Conservation (phyloP, 1,140 invertebrate species). For the Formica exsecta region DNA sequence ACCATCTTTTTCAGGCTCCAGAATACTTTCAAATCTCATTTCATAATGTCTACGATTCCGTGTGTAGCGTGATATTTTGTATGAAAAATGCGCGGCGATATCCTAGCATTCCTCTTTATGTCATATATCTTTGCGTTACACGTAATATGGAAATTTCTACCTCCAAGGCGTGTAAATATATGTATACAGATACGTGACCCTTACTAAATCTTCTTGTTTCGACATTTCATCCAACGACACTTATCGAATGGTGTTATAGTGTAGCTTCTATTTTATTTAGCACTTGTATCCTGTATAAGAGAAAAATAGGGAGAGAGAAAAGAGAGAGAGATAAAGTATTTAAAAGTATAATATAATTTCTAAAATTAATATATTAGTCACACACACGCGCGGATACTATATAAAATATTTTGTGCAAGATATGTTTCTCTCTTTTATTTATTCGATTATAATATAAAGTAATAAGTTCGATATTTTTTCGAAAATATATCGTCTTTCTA, state of each 20-base stretch:
- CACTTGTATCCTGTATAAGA: background rate
- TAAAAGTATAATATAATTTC: background rate
- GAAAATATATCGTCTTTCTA: background rate
- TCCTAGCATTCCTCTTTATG: conserved; percentile 65
- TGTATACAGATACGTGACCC: conserved; percentile 33
- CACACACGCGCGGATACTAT: too few species aligned
- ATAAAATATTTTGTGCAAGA: background rate
- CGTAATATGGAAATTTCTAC: conserved; percentile 60
- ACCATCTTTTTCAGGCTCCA: conserved; percentile 56
- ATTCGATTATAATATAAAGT: background rate
- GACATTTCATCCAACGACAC: conserved; percentile 41
- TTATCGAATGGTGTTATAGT: conserved; percentile 5
- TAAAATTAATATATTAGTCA: too few species aligned
- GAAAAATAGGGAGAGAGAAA: too few species aligned
- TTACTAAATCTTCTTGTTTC: conserved; percentile 49
- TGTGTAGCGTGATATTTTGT: conserved; percentile 58
- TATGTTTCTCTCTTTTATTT: background rate
- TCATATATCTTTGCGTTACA: conserved; percentile 56
- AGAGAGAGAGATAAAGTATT: background rate
- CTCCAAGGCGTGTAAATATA: conserved; percentile 50
- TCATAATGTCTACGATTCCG: conserved; percentile 60
- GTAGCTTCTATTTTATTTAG: conserved; percentile 14
- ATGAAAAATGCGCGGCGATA: conserved; percentile 55
- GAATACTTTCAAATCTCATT: conserved; percentile 60
- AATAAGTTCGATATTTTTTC: background rate